Evolutionary conservation across 2,113 vertebrate genomes (phyloP).

Genomic region (Sebastes fasciatus): DNA sequence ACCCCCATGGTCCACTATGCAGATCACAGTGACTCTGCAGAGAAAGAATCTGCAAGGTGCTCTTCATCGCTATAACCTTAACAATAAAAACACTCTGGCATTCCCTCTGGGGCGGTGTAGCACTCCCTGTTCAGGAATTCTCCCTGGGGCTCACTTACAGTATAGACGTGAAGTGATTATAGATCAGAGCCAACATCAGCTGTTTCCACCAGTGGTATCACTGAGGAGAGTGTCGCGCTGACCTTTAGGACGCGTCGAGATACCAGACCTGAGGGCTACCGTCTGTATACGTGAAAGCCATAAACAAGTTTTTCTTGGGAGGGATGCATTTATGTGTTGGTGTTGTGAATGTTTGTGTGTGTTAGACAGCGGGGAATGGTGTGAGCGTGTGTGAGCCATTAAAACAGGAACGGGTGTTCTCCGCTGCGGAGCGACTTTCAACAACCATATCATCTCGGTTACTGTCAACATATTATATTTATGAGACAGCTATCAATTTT

Average conservation of each 20-base stretch:
- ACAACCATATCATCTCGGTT: slow-evolving; percentile 19
- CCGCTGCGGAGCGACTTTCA: background rate
- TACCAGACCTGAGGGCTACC: slow-evolving; percentile 4
- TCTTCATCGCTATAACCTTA: slow-evolving; percentile 8
- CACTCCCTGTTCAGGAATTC: slow-evolving; percentile 7
- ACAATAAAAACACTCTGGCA: slow-evolving; percentile 24
- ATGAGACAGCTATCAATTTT: slow-evolving; percentile 7
- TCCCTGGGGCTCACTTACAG: slow-evolving; percentile 29
- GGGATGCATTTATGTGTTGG: background rate
- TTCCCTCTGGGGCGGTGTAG: slow-evolving; percentile 1
- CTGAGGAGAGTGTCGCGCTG: slow-evolving; percentile 16
- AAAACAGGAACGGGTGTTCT: background rate
- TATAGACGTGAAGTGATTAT: slow-evolving; percentile 47
- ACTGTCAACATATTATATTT: background rate
- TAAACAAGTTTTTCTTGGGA: slow-evolving; percentile 45
- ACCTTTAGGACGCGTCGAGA: slow-evolving; percentile 41
- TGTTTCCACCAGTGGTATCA: slow-evolving; percentile 25
- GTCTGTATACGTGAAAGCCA: slow-evolving; percentile 14
- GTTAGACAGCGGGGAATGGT: background rate
- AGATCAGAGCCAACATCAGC: slow-evolving; percentile 47
- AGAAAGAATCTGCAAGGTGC: background rate
- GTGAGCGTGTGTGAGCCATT: background rate
- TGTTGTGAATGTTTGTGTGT: slow-evolving; percentile 2
- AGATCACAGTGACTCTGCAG: background rate
- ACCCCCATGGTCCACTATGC: background rate